Evolutionary conservation across 2,797 vertebrate species (phyloP), one percentile per base, ranked within the genome.

Genomic region (Somateria mollissima): DNA sequence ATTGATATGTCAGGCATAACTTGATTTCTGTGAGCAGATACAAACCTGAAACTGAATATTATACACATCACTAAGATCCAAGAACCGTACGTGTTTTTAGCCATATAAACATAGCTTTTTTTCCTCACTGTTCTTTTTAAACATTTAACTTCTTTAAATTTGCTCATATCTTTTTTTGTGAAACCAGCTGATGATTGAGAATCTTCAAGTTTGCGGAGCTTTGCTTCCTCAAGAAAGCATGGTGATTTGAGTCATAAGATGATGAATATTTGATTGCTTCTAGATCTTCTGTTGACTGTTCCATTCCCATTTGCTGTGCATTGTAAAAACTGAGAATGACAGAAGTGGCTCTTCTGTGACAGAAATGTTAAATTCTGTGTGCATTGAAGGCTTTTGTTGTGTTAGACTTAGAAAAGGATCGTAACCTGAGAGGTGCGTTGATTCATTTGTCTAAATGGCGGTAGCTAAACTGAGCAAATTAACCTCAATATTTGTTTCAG

Each of bases 381-480:
- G 24, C 1, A 0, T 25, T 49, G 28, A 28, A 64, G 34, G 27
- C 27, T 79, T 71, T n/a, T 0, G 0, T 58, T 47, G 8, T 16
- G 3, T 41, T 72, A 61, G 36, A 12, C n/a, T 61, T 47, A 9
- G 7, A 56, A 74, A 39, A 36, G 36, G 37, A 87, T 21, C 28
- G 17, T 28, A 20, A 61, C 4, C 22, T 53, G 57, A 73, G 49
- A 19, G 30, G 32, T 27, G 10, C 18, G 27, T 87, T 20, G 21
- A 27, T 89, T 92, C 34, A 64, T 32, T 17, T 60, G 6, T 57
- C 86, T 61, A 57, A 80, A 65, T 0, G 1, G 11, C 18, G 72
- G 12, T 43, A 71, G 9, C 30, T 92, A 21, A 64, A 73, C n/a
- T 45, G 11, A 77, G 15, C 24, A 51, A 86, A 39, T 53, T 64